Conservation (phyloP, 2,888 invertebrate species). For the Scaptomyza polygonia region DNA sequence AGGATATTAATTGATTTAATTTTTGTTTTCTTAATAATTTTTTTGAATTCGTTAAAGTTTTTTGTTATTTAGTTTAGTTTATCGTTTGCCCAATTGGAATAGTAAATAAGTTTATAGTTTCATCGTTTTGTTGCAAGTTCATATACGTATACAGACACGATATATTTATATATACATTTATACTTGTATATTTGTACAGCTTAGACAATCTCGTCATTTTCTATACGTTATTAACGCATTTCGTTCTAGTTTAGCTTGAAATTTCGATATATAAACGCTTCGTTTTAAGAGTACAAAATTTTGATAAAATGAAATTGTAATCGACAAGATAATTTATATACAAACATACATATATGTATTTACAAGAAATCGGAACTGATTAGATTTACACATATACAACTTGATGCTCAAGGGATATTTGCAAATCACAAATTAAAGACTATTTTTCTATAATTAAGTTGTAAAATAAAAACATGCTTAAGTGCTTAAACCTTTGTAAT, state of each 20-base stretch:
- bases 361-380: slow-evolving; percentile 73
- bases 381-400: slow-evolving; percentile 44
- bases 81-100: slow-evolving; percentile 50
- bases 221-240: slow-evolving; percentile 47
- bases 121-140: slow-evolving; percentile 37
- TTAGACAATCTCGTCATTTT: slow-evolving; percentile 50
- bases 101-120: slow-evolving; percentile 51
- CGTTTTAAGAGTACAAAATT: slow-evolving; percentile 41
- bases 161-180: slow-evolving; percentile 33
- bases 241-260: slow-evolving; percentile 45
- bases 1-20: slow-evolving; percentile 17
- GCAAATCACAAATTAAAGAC: slow-evolving; percentile 35
- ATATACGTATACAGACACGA: slow-evolving; percentile 42
- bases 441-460: slow-evolving; percentile 27
- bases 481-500: slow-evolving; percentile 17
- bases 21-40: slow-evolving; percentile 33
- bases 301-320: slow-evolving; percentile 23
- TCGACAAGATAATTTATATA: slow-evolving; percentile 16
- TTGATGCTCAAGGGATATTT: slow-evolving; percentile 68
- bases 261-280: slow-evolving; percentile 28
- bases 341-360: slow-evolving; percentile 49
- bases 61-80: slow-evolving; percentile 55
- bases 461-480: slow-evolving; percentile 22
- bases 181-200: slow-evolving; percentile 24
- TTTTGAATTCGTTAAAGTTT: slow-evolving; percentile 60